Evolutionary conservation across 2,888 invertebrate genomes (phyloP).

Genomic region (Byasa hedistus): DNA sequence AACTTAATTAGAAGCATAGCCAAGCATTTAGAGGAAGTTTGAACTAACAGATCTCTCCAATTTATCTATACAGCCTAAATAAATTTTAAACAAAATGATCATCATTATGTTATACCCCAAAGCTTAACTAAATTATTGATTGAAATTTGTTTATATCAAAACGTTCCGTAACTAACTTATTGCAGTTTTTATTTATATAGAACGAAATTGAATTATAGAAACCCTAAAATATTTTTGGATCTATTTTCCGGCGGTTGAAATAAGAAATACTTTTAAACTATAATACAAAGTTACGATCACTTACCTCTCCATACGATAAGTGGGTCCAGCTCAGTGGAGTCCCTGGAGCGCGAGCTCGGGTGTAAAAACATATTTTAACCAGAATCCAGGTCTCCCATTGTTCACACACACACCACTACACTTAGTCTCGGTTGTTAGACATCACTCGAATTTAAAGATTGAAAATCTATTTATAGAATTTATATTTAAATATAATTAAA

Average conservation of each 20-base stretch:
- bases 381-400: conserved; percentile 71
- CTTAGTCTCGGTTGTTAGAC: conserved; percentile 31
- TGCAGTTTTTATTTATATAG: background rate
- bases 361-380: conserved; percentile 77
- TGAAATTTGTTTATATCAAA: no score
- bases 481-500: background rate
- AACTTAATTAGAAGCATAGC: no score
- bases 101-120: no score
- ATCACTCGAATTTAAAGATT: background rate
- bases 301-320: conserved; percentile 73
- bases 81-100: no score
- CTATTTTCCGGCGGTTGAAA: background rate
- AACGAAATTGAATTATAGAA: background rate
- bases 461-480: background rate
- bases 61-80: no score
- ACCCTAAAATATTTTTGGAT: background rate
- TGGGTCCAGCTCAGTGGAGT: conserved; percentile 70
- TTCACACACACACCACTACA: conserved; percentile 48
- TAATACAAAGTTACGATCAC: conserved; percentile 37
- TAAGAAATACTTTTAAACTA: background rate
- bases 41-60: no score
- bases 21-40: no score
- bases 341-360: conserved; percentile 70
- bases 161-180: no score
- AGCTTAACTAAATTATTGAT: no score